These are phyloP conservation scores for Cephus pygmeus DNA, from an alignment of 2,888 invertebrate genomes.

Conservation along the genomic window DNA sequence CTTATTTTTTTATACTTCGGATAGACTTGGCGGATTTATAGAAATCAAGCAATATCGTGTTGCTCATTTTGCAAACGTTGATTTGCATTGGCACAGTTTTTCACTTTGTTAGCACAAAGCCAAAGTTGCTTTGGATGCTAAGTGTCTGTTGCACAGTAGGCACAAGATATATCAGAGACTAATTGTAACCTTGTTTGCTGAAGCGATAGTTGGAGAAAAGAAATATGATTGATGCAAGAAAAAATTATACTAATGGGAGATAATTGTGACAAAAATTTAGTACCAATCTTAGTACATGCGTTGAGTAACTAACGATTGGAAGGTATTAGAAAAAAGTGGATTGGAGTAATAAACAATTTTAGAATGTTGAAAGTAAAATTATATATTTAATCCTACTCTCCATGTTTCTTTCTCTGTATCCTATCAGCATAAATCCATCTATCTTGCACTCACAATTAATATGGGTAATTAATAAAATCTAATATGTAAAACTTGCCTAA, in stretches of 20 bases:
- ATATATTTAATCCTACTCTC: too few relatives aligned
- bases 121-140: not conserved
- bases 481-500: not conserved
- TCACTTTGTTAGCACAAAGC: not conserved
- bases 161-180: not conserved
- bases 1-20: not conserved
- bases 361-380: too few relatives aligned
- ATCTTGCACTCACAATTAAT: not conserved
- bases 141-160: not conserved
- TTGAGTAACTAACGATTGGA: not conserved
- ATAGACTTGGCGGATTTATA: not conserved
- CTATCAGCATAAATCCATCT: slow-evolving; percentile 5
- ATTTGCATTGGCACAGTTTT: not conserved
- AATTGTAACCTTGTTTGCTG: not conserved
- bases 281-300: not conserved
- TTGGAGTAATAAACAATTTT: not conserved
- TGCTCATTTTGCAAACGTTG: not conserved
- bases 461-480: not conserved
- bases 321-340: not conserved
- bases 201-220: too few relatives aligned
- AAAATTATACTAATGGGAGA: not conserved
- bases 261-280: not conserved
- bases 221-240: too few relatives aligned
- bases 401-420: too few relatives aligned
- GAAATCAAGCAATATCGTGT: not conserved